Evolutionary conservation across 2,888 invertebrate species (phyloP), one percentile per base, ranked within the genome.

Genomic region (Tipula lateralis): DNA sequence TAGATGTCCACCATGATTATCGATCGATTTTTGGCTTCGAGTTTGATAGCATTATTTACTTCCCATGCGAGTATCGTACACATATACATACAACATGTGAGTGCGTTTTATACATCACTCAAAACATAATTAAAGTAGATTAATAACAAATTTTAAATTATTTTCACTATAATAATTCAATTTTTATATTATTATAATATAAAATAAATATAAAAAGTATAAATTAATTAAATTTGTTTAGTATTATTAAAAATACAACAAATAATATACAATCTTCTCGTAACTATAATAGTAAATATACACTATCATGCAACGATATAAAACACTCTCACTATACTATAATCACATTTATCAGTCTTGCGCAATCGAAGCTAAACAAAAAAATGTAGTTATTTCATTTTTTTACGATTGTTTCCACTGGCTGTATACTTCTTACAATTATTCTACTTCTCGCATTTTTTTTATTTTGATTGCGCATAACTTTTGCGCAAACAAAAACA

Each of bases 1-100:
- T 89, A 88, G 90, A 88, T 91, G 89, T 91, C 91, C 91, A 91
- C 91, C 91, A 92, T 91, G 91, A 91, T 89, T 91, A 93, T 93
- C 93, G 93, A 93, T 93, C 93, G 93, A 87, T 88, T 87, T 34
- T 34, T 83, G 82, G 82, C 82, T 82, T 82, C 82, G n/a, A 30
- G 30, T 16, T n/a, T 30, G 82, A 82, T 82, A 66, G 66, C 66
- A 66, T 66, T 66, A 66, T 66, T 66, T 66, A 66, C 66, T 66
- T 66, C 66, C 66, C 66, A 66, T 24, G 66, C 66, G 66, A 66
- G 24, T 66, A 66, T 66, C 66, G n/a, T 1, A 1, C 82, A 30
- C 82, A 9, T 19, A 66, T 24, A 82, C 82, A 82, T 1, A n/a
- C 1, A 24, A n/a, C 83, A 32, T 36, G 36, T 83, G 83, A 36